Conservation (phyloP, 2,113 vertebrate species). For the Tylochromis polylepis region DNA sequence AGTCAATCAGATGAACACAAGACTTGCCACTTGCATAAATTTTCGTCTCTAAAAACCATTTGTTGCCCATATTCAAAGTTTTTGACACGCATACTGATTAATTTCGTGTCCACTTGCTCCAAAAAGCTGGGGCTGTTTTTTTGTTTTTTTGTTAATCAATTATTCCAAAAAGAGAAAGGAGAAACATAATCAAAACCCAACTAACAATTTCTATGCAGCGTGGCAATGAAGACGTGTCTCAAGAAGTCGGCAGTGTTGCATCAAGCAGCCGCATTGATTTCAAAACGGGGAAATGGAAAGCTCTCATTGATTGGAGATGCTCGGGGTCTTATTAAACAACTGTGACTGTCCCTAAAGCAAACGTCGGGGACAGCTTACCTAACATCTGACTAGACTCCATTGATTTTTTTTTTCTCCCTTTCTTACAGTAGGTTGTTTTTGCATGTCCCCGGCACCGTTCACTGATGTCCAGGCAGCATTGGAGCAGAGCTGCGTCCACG, state of each 20-base stretch:
- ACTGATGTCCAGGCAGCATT: neutral
- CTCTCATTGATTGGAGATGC: conserved; percentile 72
- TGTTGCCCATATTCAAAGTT: neutral
- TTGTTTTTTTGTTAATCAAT: neutral
- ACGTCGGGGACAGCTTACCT: conserved; percentile 62
- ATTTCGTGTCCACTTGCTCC: neutral
- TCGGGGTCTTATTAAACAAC: conserved; percentile 76
- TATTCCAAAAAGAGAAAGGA: neutral
- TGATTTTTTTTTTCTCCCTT: conserved; percentile 51
- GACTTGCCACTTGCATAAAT: neutral
- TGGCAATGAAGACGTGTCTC: conserved; percentile 41
- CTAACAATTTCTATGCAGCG: neutral
- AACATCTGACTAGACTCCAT: conserved; percentile 71
- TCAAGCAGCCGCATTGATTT: conserved; percentile 71
- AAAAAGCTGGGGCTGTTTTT: neutral
- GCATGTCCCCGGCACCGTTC: conserved; percentile 49
- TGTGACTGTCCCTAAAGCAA: conserved; percentile 65
- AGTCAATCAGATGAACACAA: neutral
- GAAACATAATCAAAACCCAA: conserved; percentile 1
- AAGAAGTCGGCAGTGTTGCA: conserved; percentile 53
- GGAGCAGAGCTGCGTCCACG: conserved; percentile 14
- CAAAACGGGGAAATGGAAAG: conserved; percentile 55
- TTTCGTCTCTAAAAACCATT: neutral
- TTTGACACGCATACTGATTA: neutral
- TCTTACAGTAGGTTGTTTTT: conserved; percentile 50